Conservation (phyloP, 2,797 vertebrate species). For the Ataeniobius toweri region DNA sequence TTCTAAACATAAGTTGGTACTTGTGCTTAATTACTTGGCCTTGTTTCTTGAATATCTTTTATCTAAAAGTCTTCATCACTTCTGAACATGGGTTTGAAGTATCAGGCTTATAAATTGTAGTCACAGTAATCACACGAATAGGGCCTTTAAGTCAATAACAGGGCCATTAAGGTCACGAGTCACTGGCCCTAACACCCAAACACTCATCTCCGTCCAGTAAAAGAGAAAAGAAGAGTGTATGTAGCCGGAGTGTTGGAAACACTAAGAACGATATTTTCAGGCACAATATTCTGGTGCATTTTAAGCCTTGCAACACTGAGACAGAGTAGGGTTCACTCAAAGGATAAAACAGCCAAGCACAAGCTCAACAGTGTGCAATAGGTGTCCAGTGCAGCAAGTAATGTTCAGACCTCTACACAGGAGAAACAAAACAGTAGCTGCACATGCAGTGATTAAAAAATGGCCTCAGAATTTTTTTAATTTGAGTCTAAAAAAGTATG, state of each 20-base stretch:
- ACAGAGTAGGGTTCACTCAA: neutral
- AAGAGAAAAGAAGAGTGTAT: neutral
- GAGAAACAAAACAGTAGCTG: too few species aligned
- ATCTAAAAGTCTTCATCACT: neutral
- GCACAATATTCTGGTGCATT: neutral
- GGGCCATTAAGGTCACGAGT: conserved; percentile 2
- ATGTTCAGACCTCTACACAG: too few species aligned
- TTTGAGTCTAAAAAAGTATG: neutral
- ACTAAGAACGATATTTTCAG: neutral
- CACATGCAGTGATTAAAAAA: neutral
- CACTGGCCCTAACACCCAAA: neutral
- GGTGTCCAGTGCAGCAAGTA: too few species aligned
- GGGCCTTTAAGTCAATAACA: neutral
- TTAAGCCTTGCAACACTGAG: neutral
- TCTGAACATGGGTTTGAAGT: neutral
- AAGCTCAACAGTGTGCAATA: too few species aligned
- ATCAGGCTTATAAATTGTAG: neutral
- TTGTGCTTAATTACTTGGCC: too few species aligned
- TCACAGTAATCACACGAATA: neutral
- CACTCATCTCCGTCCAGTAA: neutral
- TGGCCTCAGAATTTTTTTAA: neutral
- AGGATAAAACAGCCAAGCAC: too few species aligned
- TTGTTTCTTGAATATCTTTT: neutral
- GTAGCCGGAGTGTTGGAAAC: neutral
- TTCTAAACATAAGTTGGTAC: too few species aligned